These are phyloP conservation scores for Cinclus mexicanus DNA, from an alignment of 2,113 vertebrate species.

Conservation along the genomic window DNA sequence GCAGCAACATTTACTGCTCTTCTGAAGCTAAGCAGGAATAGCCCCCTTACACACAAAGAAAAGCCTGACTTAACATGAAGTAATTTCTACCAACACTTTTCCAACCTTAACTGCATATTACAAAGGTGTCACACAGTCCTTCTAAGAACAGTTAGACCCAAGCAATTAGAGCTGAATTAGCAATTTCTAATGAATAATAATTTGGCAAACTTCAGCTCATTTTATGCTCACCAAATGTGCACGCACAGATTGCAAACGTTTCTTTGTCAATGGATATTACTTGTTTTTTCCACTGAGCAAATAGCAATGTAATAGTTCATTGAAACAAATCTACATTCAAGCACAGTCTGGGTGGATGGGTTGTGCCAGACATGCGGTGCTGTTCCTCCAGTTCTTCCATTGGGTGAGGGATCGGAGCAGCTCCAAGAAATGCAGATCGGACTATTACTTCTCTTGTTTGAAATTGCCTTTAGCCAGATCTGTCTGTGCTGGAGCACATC, in stretches of 20 bases:
- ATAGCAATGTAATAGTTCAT: neutral
- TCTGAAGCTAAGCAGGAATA: neutral
- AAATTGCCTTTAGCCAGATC: neutral
- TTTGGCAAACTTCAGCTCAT: neutral
- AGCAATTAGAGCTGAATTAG: constrained; percentile 49
- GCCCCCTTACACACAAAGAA: neutral
- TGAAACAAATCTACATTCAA: neutral
- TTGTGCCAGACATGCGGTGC: neutral
- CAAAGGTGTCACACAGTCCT: neutral
- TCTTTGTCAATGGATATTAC: neutral
- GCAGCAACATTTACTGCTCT: neutral
- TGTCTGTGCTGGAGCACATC: fast-evolving
- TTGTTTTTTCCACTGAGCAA: neutral
- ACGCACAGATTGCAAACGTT: neutral
- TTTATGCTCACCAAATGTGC: neutral
- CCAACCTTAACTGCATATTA: neutral
- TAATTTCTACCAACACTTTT: neutral
- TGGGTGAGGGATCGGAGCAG: fast-evolving
- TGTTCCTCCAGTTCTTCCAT: neutral
- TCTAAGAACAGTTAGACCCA: neutral
- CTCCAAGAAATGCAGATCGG: neutral
- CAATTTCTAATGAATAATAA: constrained; percentile 4
- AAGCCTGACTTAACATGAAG: neutral
- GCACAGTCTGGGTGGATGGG: neutral
- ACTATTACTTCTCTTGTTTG: neutral